These are phyloP conservation scores for Heterochromis multidens DNA, from an alignment of 2,113 vertebrate species.

Conservation along the genomic window DNA sequence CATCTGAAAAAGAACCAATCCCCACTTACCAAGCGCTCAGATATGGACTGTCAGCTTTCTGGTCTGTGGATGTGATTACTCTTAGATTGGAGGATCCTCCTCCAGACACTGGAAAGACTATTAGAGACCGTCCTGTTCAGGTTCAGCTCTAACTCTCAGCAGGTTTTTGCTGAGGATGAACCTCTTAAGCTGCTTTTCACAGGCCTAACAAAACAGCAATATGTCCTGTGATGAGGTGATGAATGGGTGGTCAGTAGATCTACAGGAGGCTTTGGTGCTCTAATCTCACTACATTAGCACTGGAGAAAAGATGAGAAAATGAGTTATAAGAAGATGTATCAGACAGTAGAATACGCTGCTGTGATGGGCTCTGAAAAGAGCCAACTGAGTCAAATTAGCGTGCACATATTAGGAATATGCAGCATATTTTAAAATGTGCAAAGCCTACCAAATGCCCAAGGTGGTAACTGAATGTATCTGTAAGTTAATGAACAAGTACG, in stretches of 20 bases:
- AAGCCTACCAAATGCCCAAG: conserved; percentile 27
- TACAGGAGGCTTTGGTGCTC: conserved; percentile 22
- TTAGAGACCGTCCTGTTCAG: conserved; percentile 38
- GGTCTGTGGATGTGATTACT: conserved; percentile 51
- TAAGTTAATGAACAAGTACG: conserved; percentile 40
- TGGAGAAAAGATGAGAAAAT: conserved; percentile 25
- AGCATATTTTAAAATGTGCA: conserved; percentile 1
- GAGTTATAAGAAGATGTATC: neutral
- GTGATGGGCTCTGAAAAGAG: neutral
- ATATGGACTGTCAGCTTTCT: conserved; percentile 57
- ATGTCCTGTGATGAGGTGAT: conserved; percentile 42
- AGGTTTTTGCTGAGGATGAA: conserved; percentile 46
- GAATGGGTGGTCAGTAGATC: conserved; percentile 48
- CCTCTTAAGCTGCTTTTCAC: conserved; percentile 53
- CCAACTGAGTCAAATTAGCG: neutral
- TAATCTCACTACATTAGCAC: conserved; percentile 15
- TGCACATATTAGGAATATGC: neutral
- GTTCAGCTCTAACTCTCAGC: conserved; percentile 37
- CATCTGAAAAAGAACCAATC: conserved; percentile 27
- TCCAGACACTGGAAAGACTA: conserved; percentile 29
- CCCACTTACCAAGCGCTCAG: conserved; percentile 44
- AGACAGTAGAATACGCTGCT: neutral
- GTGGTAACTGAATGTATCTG: conserved; percentile 32
- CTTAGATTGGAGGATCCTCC: conserved; percentile 4
- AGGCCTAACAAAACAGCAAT: conserved; percentile 48